phyloP scores from a whole-genome alignment of 1,140 invertebrate genomes.

The Camponotus vicinus region DNA sequence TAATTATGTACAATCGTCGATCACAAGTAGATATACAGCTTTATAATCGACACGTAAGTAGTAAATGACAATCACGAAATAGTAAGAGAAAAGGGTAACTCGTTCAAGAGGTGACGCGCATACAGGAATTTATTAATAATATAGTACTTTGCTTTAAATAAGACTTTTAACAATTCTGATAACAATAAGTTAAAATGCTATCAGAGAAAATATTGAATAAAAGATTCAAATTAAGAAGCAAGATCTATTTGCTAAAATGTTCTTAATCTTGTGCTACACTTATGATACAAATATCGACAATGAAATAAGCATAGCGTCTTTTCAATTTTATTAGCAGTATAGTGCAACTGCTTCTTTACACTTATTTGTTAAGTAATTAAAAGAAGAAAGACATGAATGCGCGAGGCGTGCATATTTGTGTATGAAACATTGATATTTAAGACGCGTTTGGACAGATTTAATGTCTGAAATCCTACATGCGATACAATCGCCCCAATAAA shows the following conservation, averaged over 20 bases:
- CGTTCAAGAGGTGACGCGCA: too few species aligned
- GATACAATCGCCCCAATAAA: background rate
- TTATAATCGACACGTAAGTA: background rate
- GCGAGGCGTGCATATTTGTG: background rate
- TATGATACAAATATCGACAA: background rate
- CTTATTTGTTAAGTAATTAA: conserved; percentile 19
- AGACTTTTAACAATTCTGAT: background rate
- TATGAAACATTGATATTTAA: background rate
- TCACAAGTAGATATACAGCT: background rate
- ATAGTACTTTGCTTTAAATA: background rate
- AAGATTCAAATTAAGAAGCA: background rate
- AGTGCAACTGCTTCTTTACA: background rate
- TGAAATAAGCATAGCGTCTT: background rate
- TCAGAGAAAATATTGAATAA: background rate
- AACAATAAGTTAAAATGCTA: background rate
- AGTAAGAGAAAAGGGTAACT: background rate
- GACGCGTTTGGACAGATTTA: conserved; percentile 46
- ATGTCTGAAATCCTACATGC: background rate
- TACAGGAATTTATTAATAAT: background rate
- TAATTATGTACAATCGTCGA: background rate
- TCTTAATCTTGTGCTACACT: background rate
- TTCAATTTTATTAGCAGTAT: background rate
- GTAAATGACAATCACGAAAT: background rate
- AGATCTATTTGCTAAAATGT: background rate
- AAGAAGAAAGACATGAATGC: too few species aligned